These are phyloP conservation scores for Gorsachius goisagi DNA, from an alignment of 2,113 vertebrate genomes.

Conservation along the genomic window DNA sequence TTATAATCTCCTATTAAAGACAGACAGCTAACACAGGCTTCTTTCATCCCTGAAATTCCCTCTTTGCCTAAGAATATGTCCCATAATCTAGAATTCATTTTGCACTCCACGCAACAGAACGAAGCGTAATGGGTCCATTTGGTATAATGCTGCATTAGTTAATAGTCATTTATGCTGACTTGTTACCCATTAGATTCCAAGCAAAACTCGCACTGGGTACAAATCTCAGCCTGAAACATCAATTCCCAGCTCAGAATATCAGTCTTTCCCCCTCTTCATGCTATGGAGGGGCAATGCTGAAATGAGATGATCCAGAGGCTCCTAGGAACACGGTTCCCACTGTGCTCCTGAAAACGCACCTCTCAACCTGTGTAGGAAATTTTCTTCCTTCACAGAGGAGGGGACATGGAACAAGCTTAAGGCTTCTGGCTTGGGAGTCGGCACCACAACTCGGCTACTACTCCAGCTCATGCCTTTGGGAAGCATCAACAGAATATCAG, in stretches of 20 bases:
- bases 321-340: background rate
- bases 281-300: background rate
- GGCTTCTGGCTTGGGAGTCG: background rate
- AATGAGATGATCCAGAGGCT: background rate
- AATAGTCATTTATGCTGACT: background rate
- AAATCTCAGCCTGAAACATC: background rate
- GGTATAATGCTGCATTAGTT: constrained; percentile 11
- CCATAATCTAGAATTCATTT: constrained; percentile 48
- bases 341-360: accelerated
- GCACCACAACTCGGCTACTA: background rate
- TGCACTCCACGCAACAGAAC: background rate
- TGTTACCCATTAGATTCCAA: constrained; percentile 22
- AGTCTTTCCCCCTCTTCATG: background rate
- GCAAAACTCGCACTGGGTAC: background rate
- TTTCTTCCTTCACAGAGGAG: background rate
- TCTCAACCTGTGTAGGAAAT: background rate
- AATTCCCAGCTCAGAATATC: background rate
- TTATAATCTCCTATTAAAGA: background rate
- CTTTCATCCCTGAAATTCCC: background rate
- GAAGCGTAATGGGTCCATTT: constrained; percentile 24
- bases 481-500: background rate
- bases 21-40: background rate
- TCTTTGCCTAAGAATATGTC: background rate
- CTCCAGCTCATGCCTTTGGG: background rate
- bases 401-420: background rate